Base-by-base conservation (phyloP, 2,113 vertebrate species). In the Mus spicilegus region DNA sequence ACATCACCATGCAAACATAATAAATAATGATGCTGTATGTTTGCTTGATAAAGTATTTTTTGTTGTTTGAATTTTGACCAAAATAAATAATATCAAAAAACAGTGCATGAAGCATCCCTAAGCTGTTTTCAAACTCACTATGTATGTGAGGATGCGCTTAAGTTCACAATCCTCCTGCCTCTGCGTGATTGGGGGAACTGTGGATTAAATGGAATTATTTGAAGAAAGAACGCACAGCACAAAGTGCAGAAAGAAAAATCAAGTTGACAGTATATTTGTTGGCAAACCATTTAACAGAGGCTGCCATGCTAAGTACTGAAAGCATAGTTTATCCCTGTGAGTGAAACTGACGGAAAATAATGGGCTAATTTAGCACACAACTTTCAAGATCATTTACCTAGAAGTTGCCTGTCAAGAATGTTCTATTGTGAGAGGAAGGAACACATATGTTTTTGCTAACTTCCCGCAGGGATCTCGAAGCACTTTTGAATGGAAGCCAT, bases 401-500 rank as follows among this genome's bases (percentile, higher is more conserved):
- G 90, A 93, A 8, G 39, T 75, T 88, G 42, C 87, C 85, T 93
- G 10, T 90, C 93, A 89, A 92, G 93, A 75, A 90, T 84, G 89
- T 95, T 96, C 90, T 96, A 97, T 6, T 61, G 94, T 93, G 77
- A 96, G 95, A 97, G 93, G 96, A 98, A 95, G 67, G 94, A 65
- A 65, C 97, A 98, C 93, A 14, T 93, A 75, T 61, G n/a, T 96
- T 97, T 98, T 94, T 89, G 88, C 56, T 94, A 93, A 95, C 78
- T 96, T 97, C 93, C 88, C 72, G 86, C 69, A 96, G 89, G 92
- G 73, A 17, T 95, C 95, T 98, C 87, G 96, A 94, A 98, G 94
- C 87, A 97, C 72, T 97, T 98, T 88, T 96, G 96, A 96, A 96
- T 95, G 94, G 78, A 89, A 95, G 85, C 67, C 95, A 56, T 98